Evolutionary conservation across 2,888 invertebrate genomes (phyloP), one percentile per base, ranked within the genome.

Genomic region (Bellardia pandia): DNA sequence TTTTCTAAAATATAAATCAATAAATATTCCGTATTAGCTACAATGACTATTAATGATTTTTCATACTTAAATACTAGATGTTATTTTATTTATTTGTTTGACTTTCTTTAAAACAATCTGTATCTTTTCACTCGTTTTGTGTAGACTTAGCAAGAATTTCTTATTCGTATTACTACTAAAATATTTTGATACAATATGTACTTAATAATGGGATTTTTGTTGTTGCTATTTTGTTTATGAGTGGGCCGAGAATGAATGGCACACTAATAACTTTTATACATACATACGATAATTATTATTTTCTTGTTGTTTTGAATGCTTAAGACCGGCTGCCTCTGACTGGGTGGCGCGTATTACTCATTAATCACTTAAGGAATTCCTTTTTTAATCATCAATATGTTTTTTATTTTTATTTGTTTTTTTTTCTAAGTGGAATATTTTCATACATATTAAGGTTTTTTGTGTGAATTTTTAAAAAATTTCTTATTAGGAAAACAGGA

Each of bases 291-390:
- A 60, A 69, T 79, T 60, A 58, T 72, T 62, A 64, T 33, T 42
- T 42, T 56, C 30, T 68, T 45, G 45, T 60, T 77, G n/a, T 40
- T 37, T 58, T 53, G 40, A 58, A 56, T 9, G 16, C 71, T 69
- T 51, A 48, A 16, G 16, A 13, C 23, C 37, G 33, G 7, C n/a
- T 42, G 4, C 1, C 16, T 58, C 33, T n/a, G n/a, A 1, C 23
- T 23, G 23, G 11, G 71, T 60, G 33, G 45, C 62, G 16, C 14
- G 80, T 37, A 87, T 87, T 87, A 87, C 80, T 87, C 86, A 87
- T 81, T 75, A 77, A 84, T 74, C 84, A 84, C 62, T 84, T 80
- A 53, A 81, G 74, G 80, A 87, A 81, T 87, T 81, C 81, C 86
- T 81, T 84, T 84, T 45, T 87, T 74, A 81, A 77, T 86, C 84